phyloP scores from a whole-genome alignment of 2,888 invertebrate species.

The Geotrupes spiniger region DNA sequence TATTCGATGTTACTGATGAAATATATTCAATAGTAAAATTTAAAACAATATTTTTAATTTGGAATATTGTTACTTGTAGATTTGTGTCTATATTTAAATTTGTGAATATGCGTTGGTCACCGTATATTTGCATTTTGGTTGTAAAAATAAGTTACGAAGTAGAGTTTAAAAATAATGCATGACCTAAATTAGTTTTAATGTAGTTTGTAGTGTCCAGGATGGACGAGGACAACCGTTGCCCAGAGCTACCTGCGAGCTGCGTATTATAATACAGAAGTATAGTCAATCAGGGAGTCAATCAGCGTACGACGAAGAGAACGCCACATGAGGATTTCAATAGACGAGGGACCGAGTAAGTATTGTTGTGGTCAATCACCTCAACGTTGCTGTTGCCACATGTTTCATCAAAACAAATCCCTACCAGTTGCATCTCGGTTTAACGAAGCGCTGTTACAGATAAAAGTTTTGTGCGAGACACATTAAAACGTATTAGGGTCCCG shows the following conservation, averaged over 20 bases:
- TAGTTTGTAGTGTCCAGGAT: constrained; percentile 16
- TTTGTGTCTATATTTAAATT: neutral
- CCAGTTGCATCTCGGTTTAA: constrained; percentile 20
- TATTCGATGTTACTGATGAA: no score
- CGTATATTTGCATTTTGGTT: neutral
- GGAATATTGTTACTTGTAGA: no score
- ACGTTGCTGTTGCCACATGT: constrained; percentile 42
- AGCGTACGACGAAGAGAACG: constrained; percentile 33
- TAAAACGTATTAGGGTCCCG: constrained; percentile 7
- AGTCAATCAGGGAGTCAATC: constrained; percentile 34
- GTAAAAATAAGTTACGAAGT: neutral
- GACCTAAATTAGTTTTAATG: constrained; percentile 21
- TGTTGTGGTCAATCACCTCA: constrained; percentile 47
- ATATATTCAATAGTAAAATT: no score
- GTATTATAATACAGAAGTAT: constrained; percentile 29
- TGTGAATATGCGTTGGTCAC: neutral
- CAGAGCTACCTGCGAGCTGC: constrained; percentile 33
- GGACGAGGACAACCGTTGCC: constrained; percentile 21
- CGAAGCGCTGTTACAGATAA: constrained; percentile 8
- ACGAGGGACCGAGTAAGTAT: constrained; percentile 41
- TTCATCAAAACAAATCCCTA: constrained; percentile 36
- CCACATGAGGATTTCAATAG: constrained; percentile 40
- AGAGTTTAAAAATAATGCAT: constrained; percentile 19
- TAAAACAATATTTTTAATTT: no score
- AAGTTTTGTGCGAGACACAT: neutral